Base-by-base conservation (phyloP, 2,888 invertebrate species). In the Chrysolina americana region DNA sequence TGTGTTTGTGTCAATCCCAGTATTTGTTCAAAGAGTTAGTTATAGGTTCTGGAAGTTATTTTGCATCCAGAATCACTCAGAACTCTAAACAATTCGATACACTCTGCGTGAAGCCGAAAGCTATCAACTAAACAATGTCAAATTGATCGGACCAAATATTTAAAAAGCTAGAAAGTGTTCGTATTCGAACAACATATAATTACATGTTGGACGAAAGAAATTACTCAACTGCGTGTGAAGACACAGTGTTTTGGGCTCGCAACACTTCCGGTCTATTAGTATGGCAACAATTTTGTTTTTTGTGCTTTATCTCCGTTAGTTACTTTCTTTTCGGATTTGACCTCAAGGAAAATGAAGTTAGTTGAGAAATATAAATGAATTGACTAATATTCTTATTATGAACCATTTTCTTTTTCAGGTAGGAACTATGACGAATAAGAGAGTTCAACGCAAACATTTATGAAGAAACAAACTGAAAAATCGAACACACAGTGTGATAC, bases 181-280 rank as follows among this genome's bases (percentile, higher is more conserved):
- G 11, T 44, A 13, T 44, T 44, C 44, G 44, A 44, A 15, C 13
- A 15, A 13, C 44, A 44, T 44, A 44, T 44, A 44, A 44, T 44
- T 44, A 44, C 15, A 44, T 15, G 44, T 44, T 44, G 15, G 44
- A 15, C 15, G 15, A 44, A 15, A 44, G 44, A 44, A 44, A 44
- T 44, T 44, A 44, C 44, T 44, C 44, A 44, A 44, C 44, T 44
- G 44, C 44, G 44, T 44, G 44, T 44, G 44, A 44, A 44, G 44
- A 44, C 44, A 44, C 15, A 44, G 11, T 44, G 44, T 44, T 15
- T 44, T 44, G 3, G 44, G 44, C 11, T 44, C 15, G 44, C 44
- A 44, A 44, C 44, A 44, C 44, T 44, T 44, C 44, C 44, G 11
- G 44, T 44, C 13, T 15, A 44, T 44, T 15, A 44, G 44, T 44